Percentiles rank a stretch among this genome's conserved stretches.
phyloP scores from a whole-genome alignment of 64 coral and sea anemone species.

The Anthopleura sola region DNA sequence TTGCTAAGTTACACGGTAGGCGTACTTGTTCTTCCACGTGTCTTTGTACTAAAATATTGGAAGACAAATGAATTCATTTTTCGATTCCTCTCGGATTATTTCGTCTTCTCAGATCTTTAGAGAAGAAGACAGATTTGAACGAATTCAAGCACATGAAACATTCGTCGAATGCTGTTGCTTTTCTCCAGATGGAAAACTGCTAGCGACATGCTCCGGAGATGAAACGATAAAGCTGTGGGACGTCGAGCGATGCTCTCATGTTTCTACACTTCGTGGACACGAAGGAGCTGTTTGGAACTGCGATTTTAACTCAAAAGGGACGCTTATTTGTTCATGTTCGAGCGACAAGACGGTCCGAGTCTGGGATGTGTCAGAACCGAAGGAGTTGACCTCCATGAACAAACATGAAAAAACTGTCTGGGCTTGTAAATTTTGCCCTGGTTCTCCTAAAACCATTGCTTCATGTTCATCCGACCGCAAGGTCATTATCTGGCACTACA shows the following conservation, averaged over 20 bases:
- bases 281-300: slow-evolving; percentile 46
- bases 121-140: slow-evolving; percentile 28
- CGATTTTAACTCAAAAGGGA: slow-evolving; percentile 36
- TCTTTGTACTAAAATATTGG: background rate
- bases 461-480: slow-evolving; percentile 48
- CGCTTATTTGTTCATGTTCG: slow-evolving; percentile 51
- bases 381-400: slow-evolving; percentile 22
- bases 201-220: slow-evolving; percentile 54
- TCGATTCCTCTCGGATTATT: background rate
- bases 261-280: slow-evolving; percentile 26
- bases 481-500: slow-evolving; percentile 50
- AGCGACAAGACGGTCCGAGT: slow-evolving; percentile 62
- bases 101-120: background rate
- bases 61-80: background rate
- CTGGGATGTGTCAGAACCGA: slow-evolving; percentile 20
- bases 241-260: background rate
- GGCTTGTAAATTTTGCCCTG: slow-evolving; percentile 49
- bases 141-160: slow-evolving; percentile 36
- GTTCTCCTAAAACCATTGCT: slow-evolving; percentile 8
- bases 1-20: background rate
- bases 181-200: slow-evolving; percentile 38
- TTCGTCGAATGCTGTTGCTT: slow-evolving; percentile 62
- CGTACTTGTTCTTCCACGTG: background rate
- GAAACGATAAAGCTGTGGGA: slow-evolving; percentile 58
- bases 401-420: slow-evolving; percentile 47